Evolutionary conservation across 2,797 vertebrate species (phyloP).

Genomic region (Fistularia commersonii): DNA sequence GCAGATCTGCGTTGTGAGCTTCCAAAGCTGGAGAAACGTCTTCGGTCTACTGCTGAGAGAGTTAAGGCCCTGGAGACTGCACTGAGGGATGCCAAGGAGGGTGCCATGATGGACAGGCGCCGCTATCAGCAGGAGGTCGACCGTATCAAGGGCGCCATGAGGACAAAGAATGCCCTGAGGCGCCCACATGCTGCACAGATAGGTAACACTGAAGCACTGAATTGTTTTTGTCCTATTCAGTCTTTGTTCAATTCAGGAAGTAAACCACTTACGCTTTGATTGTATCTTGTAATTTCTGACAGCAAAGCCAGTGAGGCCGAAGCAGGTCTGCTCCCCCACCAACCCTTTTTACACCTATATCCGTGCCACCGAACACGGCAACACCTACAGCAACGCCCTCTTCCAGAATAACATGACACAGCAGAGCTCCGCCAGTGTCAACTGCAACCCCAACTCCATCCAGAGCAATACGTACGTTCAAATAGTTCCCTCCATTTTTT

Average conservation of each 20-base stretch:
- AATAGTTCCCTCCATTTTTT: neutral
- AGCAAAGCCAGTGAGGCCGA: conserved; percentile 96
- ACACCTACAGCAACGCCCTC: conserved; percentile 84
- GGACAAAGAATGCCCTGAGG: conserved; percentile 83
- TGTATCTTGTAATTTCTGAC: conserved; percentile 1
- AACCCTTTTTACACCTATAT: conserved; percentile 83
- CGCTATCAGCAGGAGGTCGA: conserved; percentile 98
- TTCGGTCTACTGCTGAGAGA: conserved; percentile 94
- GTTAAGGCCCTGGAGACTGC: conserved; percentile 97
- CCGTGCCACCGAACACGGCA: conserved; percentile 77
- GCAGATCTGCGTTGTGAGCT: conserved; percentile 98
- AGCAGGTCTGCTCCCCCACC: conserved; percentile 89
- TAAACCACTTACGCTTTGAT: neutral
- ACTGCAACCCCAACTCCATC: conserved; percentile 70
- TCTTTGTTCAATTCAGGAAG: too few species aligned
- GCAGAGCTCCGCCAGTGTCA: conserved; percentile 40
- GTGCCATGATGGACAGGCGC: conserved; percentile 92
- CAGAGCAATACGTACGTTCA: conserved; percentile 70
- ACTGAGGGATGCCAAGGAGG: conserved; percentile 95
- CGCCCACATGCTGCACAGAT: conserved; percentile 91
- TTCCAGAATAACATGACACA: conserved; percentile 77
- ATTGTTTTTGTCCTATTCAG: too few species aligned
- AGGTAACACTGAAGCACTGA: conserved; percentile 61
- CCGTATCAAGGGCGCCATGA: conserved; percentile 93
- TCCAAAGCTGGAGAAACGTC: conserved; percentile 98